Evolutionary conservation across 2,888 invertebrate genomes (phyloP), one percentile per base, ranked within the genome.

Genomic region (Cryptus viduatorius): DNA sequence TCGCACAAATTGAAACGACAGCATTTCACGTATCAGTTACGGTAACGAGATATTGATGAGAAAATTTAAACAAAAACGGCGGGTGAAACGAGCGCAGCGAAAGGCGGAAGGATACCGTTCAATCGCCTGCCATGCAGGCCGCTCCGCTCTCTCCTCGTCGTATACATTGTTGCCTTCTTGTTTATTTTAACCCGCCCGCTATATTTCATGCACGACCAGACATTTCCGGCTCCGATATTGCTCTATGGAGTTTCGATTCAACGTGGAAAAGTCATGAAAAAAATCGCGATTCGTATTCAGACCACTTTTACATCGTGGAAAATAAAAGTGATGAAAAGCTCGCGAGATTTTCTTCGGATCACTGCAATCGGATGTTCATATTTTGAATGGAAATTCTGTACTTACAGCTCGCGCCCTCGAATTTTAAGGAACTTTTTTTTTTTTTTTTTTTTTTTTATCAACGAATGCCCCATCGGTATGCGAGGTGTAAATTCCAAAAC

Each of bases 121-220:
- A 10, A 56, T 56, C 10, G 8, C 10, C 10, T 19, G 19, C 37
- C 37, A 37, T 5, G 37, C 37, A 37, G 8, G 37, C 19, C 24
- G 19, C 24, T 24, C 56, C 10, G n/a, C n/a, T 0, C 56, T 10
- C 24, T 12, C 8, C 24, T 3, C 24, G 19, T 12, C 56, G 56
- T 24, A 19, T 4, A 24, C 10, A 24, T 56, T 24, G 0, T 19
- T 24, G 2, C 4, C 19, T 53, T 53, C 10, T 44, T 53, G 56
- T 48, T 79, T 56, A 71, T 50, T 72, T 65, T 5, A 19, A 44
- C 31, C 24, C 14, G 56, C 48, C 3, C 53, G 65, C 16, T 48
- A 73, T 68, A 83, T 75, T 75, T 79, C 72, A 83, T 48, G 69
- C 79, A 65, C 75, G 64, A 65, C 53, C 50, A 64, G 75, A 64